phyloP scores from a whole-genome alignment of 2,888 invertebrate species.

The Melieria omissa region DNA sequence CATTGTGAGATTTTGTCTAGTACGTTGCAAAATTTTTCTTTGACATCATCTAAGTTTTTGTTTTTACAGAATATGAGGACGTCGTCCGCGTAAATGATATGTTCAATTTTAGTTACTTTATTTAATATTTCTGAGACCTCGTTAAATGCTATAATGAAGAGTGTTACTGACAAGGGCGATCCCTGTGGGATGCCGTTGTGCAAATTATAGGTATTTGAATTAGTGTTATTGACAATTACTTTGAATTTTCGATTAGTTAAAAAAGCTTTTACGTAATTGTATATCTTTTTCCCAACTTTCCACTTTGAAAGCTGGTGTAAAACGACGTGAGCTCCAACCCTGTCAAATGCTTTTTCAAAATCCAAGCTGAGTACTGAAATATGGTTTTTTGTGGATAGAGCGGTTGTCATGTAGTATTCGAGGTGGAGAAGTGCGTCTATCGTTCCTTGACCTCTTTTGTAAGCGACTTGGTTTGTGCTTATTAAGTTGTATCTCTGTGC shows the following conservation, averaged over 20 bases:
- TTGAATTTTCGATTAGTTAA: constrained; percentile 35
- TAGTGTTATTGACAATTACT: constrained; percentile 14
- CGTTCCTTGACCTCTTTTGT: constrained; percentile 20
- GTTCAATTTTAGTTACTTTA: no score
- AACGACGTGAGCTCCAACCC: constrained; percentile 26
- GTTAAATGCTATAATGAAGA: no score
- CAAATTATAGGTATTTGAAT: no score
- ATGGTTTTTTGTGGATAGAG: constrained; percentile 32
- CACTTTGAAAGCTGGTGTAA: constrained; percentile 25
- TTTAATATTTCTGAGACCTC: no score
- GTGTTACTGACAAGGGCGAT: no score
- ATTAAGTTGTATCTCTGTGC: constrained; percentile 26
- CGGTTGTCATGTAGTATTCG: constrained; percentile 14
- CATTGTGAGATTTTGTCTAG: not conserved
- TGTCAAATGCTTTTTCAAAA: constrained; percentile 31
- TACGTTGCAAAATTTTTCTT: no score
- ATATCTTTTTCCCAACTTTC: constrained; percentile 27
- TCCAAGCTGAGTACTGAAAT: constrained; percentile 24
- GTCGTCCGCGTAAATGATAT: no score
- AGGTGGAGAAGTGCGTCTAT: constrained; percentile 21
- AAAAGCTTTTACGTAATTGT: constrained; percentile 31
- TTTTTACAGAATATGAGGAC: no score
- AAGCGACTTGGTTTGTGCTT: constrained; percentile 23
- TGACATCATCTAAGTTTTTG: no score
- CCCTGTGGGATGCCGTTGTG: no score